Base-by-base conservation (phyloP, 35 echinoderm and acorn worm species). In the Ptychodera flava region DNA sequence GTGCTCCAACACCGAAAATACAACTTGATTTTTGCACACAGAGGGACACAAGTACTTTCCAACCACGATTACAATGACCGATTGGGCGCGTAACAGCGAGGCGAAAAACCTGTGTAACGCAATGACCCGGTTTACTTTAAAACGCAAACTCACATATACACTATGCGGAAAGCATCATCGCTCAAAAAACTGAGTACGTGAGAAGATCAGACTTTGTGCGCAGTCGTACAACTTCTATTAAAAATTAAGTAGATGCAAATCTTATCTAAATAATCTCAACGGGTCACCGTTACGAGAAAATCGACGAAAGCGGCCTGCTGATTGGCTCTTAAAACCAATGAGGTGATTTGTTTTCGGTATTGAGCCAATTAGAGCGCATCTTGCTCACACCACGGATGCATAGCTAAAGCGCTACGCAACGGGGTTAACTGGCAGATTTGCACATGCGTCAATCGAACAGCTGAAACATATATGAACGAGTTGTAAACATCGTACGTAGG, bases 241-340 rank as follows among this genome's bases (percentile, higher is more conserved):
- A 64, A 64, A 64, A 64, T 64, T 64, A 64, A 64, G 45, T 64
- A 64, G 45, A 64, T 64, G 45, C 45, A 64, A 64, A 64, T 64
- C 45, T 64, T 64, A 64, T 64, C 45, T 64, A 64, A 64, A 64
- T 64, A 22, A 64, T 64, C 45, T 64, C 22, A 64, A 64, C 45
- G 45, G 45, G 45, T 64, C 45, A 64, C 45, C 45, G 45, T 22
- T 64, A 64, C 22, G 6, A 22, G 45, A 12, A 64, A 64, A 64
- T 22, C 6, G 45, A 6, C 6, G 45, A 22, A 12, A 64, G 22
- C 45, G 45, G 6, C 6, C 45, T 22, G 6, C 6, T 64, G 45
- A 64, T 64, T 64, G 45, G 45, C 45, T 64, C 6, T 6, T 22
- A 12, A 64, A 64, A 6, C 45, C 22, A 64, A 12, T 12, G 22